Percentiles rank a stretch among this genome's conserved stretches.
Evolutionary conservation across 2,797 vertebrate species (phyloP).

Genomic region (Heterohyrax brucei): DNA sequence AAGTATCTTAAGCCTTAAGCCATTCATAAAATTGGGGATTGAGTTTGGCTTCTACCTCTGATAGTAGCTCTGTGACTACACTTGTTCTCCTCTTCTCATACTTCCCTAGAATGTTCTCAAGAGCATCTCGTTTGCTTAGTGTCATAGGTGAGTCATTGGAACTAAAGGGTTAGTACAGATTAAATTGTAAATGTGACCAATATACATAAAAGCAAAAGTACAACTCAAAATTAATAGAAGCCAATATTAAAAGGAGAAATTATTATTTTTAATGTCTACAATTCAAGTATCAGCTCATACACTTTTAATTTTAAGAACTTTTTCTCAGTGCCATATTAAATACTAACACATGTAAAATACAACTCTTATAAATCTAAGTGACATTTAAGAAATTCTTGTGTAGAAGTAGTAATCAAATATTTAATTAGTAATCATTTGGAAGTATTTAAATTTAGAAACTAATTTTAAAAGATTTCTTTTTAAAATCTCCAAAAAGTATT

Average conservation of each 20-base stretch:
- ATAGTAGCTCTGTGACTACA: neutral
- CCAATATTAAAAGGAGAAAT: neutral
- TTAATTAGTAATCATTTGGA: neutral
- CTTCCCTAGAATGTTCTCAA: neutral
- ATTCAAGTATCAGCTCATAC: neutral
- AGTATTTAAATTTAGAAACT: conserved; percentile 13
- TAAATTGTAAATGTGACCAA: conserved; percentile 1
- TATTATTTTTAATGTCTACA: neutral
- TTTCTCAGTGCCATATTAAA: neutral
- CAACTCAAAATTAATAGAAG: neutral
- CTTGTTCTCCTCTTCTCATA: neutral
- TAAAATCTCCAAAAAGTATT: neutral
- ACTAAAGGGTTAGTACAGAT: neutral
- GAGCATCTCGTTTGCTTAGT: neutral
- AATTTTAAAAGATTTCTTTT: neutral
- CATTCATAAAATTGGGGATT: neutral
- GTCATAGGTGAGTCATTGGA: neutral
- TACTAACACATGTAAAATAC: conserved; percentile 3
- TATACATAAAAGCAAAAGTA: neutral
- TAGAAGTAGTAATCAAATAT: neutral
- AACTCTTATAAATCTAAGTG: neutral
- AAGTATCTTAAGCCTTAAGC: neutral
- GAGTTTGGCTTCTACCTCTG: neutral
- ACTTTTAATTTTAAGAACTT: conserved; percentile 3
- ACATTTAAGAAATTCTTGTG: neutral